Conservation (phyloP, 2,888 invertebrate species). For the Synanthedon vespiformis region DNA sequence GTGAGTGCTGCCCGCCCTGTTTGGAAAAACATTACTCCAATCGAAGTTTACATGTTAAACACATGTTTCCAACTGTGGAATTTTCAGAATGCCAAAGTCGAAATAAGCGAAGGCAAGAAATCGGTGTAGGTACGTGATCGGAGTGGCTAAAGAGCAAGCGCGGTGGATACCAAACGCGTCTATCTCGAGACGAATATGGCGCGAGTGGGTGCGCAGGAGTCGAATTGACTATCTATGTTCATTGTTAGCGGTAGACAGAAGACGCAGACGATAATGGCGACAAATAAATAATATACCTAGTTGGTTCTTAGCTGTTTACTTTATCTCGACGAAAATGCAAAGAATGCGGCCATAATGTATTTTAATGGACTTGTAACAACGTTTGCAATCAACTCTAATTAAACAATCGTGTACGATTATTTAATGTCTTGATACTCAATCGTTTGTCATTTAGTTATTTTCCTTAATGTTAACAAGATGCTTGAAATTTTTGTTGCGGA, state of each 20-base stretch:
- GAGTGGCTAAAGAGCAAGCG: slow-evolving; percentile 30
- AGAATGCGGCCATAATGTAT: not conserved
- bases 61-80: slow-evolving; percentile 30
- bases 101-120: slow-evolving; percentile 33
- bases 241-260: slow-evolving; percentile 8
- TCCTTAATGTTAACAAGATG: not conserved
- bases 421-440: not conserved
- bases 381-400: not conserved
- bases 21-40: slow-evolving; percentile 1
- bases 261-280: slow-evolving; percentile 6
- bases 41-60: slow-evolving; percentile 12
- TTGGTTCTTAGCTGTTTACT: not conserved
- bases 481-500: too few relatives aligned
- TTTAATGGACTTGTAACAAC: not conserved
- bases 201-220: slow-evolving; percentile 19
- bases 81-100: slow-evolving; percentile 25
- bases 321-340: not conserved
- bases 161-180: slow-evolving; percentile 30
- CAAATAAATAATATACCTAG: not conserved
- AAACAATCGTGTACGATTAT: not conserved
- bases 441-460: not conserved
- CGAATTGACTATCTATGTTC: slow-evolving; percentile 11
- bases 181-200: slow-evolving; percentile 33
- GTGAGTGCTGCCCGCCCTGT: not conserved
- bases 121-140: slow-evolving; percentile 30